These are phyloP conservation scores for Lumbricus terrestris DNA, from an alignment of 2,888 invertebrate species.

Conservation along the genomic window DNA sequence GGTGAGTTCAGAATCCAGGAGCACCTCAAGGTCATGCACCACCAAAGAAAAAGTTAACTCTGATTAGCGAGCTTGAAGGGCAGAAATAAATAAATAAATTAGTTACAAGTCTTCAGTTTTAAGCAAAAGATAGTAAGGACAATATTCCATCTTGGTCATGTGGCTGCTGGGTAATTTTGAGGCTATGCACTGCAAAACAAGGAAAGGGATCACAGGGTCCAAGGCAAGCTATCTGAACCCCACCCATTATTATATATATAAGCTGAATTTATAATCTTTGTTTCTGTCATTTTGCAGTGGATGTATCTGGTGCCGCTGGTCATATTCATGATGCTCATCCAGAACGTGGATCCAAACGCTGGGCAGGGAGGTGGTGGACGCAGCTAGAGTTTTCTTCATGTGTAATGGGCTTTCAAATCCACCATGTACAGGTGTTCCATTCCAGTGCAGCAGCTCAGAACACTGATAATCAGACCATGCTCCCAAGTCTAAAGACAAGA, in stretches of 20 bases:
- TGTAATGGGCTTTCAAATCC: background rate
- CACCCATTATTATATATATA: background rate
- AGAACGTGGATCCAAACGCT: constrained; percentile 63
- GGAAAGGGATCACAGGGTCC: background rate
- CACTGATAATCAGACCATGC: background rate
- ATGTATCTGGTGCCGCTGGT: constrained; percentile 96
- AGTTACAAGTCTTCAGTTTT: background rate
- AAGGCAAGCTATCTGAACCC: background rate
- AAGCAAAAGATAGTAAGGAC: background rate
- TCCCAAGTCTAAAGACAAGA: background rate
- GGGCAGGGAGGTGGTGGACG: constrained; percentile 27
- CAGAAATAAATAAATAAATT: too few species aligned
- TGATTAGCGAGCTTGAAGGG: too few species aligned
- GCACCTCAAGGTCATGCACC: too few species aligned
- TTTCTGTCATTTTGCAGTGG: constrained; percentile 73
- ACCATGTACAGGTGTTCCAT: background rate
- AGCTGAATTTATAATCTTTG: background rate
- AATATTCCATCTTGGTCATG: too few species aligned
- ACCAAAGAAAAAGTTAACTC: too few species aligned
- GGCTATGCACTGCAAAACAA: background rate
- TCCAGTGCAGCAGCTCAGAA: background rate
- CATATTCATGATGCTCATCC: constrained; percentile 81
- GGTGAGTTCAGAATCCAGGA: too few species aligned
- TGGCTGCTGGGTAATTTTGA: too few species aligned
- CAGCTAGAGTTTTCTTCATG: background rate